Evolutionary conservation across 2,797 vertebrate genomes (phyloP).

Genomic region (Lagothrix lagotricha): DNA sequence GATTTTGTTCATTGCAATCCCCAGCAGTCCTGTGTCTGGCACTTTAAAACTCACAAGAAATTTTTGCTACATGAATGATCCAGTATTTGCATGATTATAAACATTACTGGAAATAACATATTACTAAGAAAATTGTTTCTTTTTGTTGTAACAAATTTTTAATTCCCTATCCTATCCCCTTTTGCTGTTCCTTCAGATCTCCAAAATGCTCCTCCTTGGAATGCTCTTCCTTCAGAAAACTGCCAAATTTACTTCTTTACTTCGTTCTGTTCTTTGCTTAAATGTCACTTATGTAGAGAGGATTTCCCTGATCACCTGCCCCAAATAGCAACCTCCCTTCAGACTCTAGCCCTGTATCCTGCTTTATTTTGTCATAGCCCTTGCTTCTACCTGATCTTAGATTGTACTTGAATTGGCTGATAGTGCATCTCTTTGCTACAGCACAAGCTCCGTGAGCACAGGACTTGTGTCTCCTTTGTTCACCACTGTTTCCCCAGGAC

Average conservation of each 20-base stretch:
- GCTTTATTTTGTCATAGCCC: background rate
- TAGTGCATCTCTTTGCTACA: background rate
- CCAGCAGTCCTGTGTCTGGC: background rate
- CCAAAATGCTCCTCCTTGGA: too few species aligned
- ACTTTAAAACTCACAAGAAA: background rate
- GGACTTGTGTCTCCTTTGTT: background rate
- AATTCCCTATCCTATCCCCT: fast-evolving
- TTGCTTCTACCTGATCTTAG: background rate
- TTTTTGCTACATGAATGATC: background rate
- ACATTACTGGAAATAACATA: background rate
- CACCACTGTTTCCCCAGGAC: background rate
- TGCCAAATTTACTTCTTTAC: background rate
- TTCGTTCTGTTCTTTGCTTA: background rate
- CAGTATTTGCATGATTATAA: background rate
- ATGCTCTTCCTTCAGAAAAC: background rate
- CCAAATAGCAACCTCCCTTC: background rate
- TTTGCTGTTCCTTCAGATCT: background rate
- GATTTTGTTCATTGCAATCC: background rate
- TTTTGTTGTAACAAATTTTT: background rate
- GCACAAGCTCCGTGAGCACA: fast-evolving
- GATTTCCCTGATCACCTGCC: background rate
- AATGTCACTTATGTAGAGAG: background rate
- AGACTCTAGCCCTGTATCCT: too few species aligned
- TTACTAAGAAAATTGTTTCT: background rate
- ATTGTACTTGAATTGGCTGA: background rate